These are phyloP conservation scores for Peromyscus aztecus DNA, from an alignment of 2,797 vertebrate species.

Conservation along the genomic window DNA sequence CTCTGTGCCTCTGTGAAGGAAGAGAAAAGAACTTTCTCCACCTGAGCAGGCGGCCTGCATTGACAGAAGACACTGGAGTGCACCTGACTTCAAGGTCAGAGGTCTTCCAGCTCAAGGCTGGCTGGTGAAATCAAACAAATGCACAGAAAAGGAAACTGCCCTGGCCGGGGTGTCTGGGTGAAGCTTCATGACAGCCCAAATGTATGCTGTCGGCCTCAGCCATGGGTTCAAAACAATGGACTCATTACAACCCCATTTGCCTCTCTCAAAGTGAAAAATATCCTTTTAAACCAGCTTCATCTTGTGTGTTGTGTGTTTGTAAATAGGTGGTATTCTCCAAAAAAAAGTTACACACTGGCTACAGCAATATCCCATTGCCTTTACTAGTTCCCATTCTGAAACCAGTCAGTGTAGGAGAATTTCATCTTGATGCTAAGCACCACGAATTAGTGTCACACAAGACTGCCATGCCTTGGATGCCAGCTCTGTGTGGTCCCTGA, in stretches of 20 bases:
- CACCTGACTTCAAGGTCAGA: neutral
- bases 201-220: rapidly evolving
- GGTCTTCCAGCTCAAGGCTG: neutral
- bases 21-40: neutral
- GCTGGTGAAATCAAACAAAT: neutral
- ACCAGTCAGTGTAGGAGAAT: no score
- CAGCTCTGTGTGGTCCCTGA: neutral
- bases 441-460: neutral
- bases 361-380: neutral
- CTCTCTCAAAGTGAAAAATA: neutral
- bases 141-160: neutral
- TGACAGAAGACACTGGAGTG: neutral
- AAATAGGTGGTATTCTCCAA: neutral
- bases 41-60: neutral
- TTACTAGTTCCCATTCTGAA: neutral
- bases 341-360: neutral
- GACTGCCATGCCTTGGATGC: no score
- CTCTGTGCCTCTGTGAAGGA: neutral
- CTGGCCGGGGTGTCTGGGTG: neutral
- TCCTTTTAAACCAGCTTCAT: neutral
- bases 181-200: neutral
- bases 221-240: neutral
- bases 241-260: neutral
- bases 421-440: neutral
- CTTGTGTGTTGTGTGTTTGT: neutral